Evolutionary conservation across 2,797 vertebrate genomes (phyloP).

Genomic region (Crocodylus rhombifer): DNA sequence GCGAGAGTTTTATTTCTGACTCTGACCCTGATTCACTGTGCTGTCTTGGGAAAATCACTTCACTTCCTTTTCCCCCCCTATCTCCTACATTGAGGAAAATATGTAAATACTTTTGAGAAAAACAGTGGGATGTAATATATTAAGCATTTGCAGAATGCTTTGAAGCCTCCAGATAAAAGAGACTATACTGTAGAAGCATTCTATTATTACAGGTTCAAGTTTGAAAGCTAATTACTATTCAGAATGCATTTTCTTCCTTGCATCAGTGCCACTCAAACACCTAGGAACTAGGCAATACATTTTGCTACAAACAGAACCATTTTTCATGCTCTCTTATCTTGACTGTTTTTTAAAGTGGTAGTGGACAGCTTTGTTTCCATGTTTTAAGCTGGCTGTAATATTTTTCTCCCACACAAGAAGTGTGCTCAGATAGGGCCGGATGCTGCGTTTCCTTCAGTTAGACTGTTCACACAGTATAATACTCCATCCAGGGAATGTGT

Average conservation of each 20-base stretch:
- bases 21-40: constrained; percentile 41
- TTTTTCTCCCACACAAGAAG: neutral
- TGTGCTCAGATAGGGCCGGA: neutral
- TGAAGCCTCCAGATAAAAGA: constrained; percentile 66
- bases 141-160: constrained; percentile 62
- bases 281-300: neutral
- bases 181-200: constrained; percentile 47
- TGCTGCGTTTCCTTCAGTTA: constrained; percentile 4
- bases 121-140: constrained; percentile 48
- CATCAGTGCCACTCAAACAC: constrained; percentile 2
- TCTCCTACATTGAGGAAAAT: constrained; percentile 46
- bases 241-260: constrained; percentile 21
- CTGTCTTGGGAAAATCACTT: constrained; percentile 57
- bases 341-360: neutral
- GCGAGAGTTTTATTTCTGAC: neutral
- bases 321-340: neutral
- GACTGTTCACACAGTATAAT: neutral
- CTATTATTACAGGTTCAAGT: neutral
- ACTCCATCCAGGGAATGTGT: neutral
- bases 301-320: neutral
- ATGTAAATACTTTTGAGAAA: constrained; percentile 48
- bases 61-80: constrained; percentile 52
- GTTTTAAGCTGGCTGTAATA: neutral
- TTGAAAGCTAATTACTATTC: constrained; percentile 56
- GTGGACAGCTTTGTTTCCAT: neutral